phyloP scores from a whole-genome alignment of 1,140 invertebrate species.

The Hylyphantes graminicola region DNA sequence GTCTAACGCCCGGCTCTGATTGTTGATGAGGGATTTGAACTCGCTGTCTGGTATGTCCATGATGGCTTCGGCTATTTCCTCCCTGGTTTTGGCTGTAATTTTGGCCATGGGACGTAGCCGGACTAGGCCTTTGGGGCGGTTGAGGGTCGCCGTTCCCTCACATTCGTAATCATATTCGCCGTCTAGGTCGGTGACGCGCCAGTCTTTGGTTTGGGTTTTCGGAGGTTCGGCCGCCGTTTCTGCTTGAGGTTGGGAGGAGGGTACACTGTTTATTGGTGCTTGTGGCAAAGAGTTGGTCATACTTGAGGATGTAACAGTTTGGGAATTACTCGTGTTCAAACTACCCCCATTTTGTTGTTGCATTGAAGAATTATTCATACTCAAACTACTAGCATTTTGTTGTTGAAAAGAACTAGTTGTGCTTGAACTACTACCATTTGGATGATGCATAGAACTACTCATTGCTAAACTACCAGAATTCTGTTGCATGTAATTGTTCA shows the following conservation, averaged over 20 bases:
- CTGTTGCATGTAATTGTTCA: too few relatives aligned
- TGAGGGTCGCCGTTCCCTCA: slow-evolving; percentile 81
- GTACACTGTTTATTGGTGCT: not conserved
- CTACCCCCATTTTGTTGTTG: too few relatives aligned
- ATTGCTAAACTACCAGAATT: too few relatives aligned
- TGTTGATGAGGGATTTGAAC: slow-evolving; percentile 50
- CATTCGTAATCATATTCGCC: slow-evolving; percentile 47
- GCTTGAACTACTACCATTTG: too few relatives aligned
- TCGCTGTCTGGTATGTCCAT: slow-evolving; percentile 57
- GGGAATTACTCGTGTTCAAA: too few relatives aligned
- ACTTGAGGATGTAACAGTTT: too few relatives aligned
- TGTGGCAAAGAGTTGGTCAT: not conserved
- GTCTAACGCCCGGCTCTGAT: slow-evolving; percentile 38
- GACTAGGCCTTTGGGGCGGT: slow-evolving; percentile 81
- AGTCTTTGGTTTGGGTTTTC: slow-evolving; percentile 44
- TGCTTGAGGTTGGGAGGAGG: not conserved
- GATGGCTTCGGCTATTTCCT: slow-evolving; percentile 57
- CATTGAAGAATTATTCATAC: too few relatives aligned
- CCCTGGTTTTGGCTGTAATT: slow-evolving; percentile 69
- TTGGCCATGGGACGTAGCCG: slow-evolving; percentile 85
- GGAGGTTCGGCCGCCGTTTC: not conserved
- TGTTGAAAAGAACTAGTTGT: too few relatives aligned
- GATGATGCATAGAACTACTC: too few relatives aligned
- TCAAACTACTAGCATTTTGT: too few relatives aligned
- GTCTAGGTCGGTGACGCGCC: slow-evolving; percentile 45